Evolutionary conservation across 2,888 invertebrate genomes (phyloP).

Genomic region (Orthosia gracilis): DNA sequence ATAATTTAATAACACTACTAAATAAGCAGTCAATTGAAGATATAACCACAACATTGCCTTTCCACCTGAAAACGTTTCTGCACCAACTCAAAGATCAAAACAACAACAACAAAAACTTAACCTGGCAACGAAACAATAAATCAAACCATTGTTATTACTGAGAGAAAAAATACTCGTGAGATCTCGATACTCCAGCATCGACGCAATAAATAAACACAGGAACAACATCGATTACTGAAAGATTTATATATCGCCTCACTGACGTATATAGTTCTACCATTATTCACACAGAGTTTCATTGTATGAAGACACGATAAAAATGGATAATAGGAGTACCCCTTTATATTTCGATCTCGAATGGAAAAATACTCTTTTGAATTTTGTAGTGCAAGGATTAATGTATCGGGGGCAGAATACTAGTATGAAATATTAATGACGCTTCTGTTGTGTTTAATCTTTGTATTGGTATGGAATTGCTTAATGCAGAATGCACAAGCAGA

Average conservation of each 20-base stretch:
- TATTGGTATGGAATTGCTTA: neutral
- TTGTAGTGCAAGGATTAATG: conserved; percentile 52
- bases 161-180: conserved; percentile 75
- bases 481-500: no score
- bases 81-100: no score
- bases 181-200: conserved; percentile 79
- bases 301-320: conserved; percentile 80
- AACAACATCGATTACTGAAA: conserved; percentile 87
- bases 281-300: conserved; percentile 84
- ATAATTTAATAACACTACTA: no score
- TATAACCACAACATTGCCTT: neutral
- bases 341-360: conserved; percentile 67
- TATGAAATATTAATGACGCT: conserved; percentile 40
- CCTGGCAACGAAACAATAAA: conserved; percentile 77
- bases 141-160: conserved; percentile 85
- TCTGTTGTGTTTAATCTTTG: conserved; percentile 36
- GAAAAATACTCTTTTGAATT: conserved; percentile 63
- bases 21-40: no score
- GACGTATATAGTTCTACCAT: conserved; percentile 83
- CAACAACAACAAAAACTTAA: conserved; percentile 50
- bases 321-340: conserved; percentile 72
- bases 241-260: conserved; percentile 87
- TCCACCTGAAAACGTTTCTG: conserved; percentile 9
- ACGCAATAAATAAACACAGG: conserved; percentile 87
- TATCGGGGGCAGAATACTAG: conserved; percentile 31